Evolutionary conservation across 1,140 invertebrate genomes (phyloP), one percentile per base, ranked within the genome.

Genomic region (Cataglyphis hispanica): DNA sequence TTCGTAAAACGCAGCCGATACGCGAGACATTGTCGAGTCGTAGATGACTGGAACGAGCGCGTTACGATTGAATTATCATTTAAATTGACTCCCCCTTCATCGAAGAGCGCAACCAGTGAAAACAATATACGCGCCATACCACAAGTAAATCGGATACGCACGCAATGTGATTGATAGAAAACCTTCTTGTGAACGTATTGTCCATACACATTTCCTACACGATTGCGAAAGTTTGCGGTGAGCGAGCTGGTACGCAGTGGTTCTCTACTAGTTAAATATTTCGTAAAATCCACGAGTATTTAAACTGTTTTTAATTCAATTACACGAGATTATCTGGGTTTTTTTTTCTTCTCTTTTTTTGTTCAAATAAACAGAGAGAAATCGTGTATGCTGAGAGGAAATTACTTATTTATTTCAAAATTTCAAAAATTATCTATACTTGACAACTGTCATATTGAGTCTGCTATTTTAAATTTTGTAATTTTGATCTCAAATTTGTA

Each of bases 1-100:
- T 87, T 91, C 77, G 86, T 90, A 53, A 86, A 90, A 92, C 90
- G 91, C 87, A 87, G 69, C 77, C 67, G 60, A 67, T 67, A 34
- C 3, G 40, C 75, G 87, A 80, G 87, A 80, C 61, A 34, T n/a
- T 60, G 46, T 46, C 63, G 63, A 25, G 13, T 40, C 31, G 25
- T 37, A 60, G 40, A 25, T 11, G 7, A 31, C 31, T 31, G n/a
- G 19, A 74, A 74, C 25, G 34, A 13, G 25, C 67, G n/a, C 67
- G 27, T 83, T 46, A 46, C 53, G n/a, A 61, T 83, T 25, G 13
- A 74, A 83, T 83, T 74, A 61, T 83, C 78, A 72, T 83, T 83
- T 46, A 74, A 61, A 74, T 83, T 58, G 22, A 53, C 53, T 53
- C 40, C 16, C n/a, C 7, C 34, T 22, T 16, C 81, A 3, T 37